Percentiles rank a stretch among this genome's conserved stretches.
Conservation (phyloP, 1,140 invertebrate species). For the Drosophila lacertosa region DNA sequence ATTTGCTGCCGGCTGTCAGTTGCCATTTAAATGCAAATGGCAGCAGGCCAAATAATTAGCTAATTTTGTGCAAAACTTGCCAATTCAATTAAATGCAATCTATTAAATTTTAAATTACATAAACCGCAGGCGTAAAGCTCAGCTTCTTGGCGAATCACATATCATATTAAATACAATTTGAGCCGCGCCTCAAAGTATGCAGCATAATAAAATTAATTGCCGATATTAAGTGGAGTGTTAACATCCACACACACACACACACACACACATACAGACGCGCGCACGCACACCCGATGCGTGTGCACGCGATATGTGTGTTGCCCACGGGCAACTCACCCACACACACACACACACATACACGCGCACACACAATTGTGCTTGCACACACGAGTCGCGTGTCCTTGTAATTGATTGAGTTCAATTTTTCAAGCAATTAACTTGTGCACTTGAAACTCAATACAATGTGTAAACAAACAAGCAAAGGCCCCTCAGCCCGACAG, state of each 20-base stretch:
- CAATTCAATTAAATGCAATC: constrained; percentile 1
- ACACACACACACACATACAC: background rate
- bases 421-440: constrained; percentile 79
- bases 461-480: constrained; percentile 58
- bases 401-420: constrained; percentile 71
- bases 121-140: too few relatives aligned
- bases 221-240: constrained; percentile 52
- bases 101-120: background rate
- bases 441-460: constrained; percentile 61
- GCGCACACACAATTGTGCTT: too few relatives aligned
- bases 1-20: constrained; percentile 31
- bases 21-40: constrained; percentile 52
- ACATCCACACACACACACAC: constrained; percentile 5
- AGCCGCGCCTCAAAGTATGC: constrained; percentile 6
- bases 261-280: background rate
- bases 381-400: background rate
- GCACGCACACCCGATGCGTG: constrained; percentile 19
- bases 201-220: constrained; percentile 56
- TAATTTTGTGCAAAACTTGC: constrained; percentile 13
- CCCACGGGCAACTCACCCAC: constrained; percentile 19
- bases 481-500: background rate
- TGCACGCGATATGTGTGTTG: constrained; percentile 42
- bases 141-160: background rate
- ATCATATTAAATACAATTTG: background rate
- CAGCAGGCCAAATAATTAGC: constrained; percentile 51